Base-by-base conservation (phyloP, 1,140 invertebrate genomes). In the Agrilus planipennis region DNA sequence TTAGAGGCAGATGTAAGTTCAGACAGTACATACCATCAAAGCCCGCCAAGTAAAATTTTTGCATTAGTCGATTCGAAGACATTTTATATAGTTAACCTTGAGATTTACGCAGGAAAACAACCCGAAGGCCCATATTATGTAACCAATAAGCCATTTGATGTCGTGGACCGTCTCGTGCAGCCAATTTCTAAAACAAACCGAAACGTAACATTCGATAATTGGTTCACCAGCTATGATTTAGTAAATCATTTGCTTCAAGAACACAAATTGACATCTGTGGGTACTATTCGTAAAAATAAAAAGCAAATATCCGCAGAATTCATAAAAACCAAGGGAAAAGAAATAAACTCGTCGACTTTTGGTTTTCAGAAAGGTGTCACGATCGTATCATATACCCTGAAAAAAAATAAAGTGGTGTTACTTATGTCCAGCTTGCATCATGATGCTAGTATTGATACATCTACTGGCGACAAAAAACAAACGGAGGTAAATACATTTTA, bases 1-100 rank as follows among this genome's bases (percentile, higher is more conserved):
- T 64, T 45, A 34, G 59, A 35, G 66, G 64, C 17, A 42, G 54
- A 17, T 67, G 62, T 51, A 20, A 18, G 12, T 66, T 67, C 37
- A 30, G 52, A 21, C 57, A 63, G 40, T 68, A 64, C 39, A 62
- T 71, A 11, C 60, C 49, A 7, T 20, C 32, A 11, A 57, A 55
- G 32, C 51, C 55, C 16, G 42, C 39, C 9, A 45, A 46, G 11
- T 61, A 64, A 65, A 50, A 41, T 54, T 17, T 50, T 43, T 51
- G 47, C 51, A 5, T 23, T 55, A 5, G 36, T 38, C 9, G 51
- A 53, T 47, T 22, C 51, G 15, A 47, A 47, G 47, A 46, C 34
- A 14, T 52, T 46, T 44, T 58, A 54, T 36, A 55, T 49, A 3
- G 18, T 9, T 9, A 55, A 57, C 37, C 27, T 54, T 22, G 54